Evolutionary conservation across 2,888 invertebrate species (phyloP), one percentile per base, ranked within the genome.

Genomic region (Morpho deidamia): DNA sequence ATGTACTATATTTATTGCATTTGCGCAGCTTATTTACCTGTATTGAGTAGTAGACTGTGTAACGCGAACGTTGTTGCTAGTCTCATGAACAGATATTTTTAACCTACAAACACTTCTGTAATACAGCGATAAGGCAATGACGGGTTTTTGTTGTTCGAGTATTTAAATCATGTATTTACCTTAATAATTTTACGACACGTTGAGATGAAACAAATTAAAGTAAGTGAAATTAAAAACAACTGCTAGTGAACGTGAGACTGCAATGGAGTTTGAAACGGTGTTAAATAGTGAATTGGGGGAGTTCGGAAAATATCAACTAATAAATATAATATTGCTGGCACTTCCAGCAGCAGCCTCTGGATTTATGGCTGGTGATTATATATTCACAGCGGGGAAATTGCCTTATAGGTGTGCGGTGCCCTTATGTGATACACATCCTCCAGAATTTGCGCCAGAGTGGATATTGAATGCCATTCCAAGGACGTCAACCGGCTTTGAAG

Each of bases 301-400:
- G 53, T 80, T 84, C 45, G 86, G 85, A 41, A 83, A 79, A 69
- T 86, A 75, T 60, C 86, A 86, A 68, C 51, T 79, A 1, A 62
- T 81, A 53, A 80, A 77, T 56, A 68, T 86, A 47, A 60, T 76
- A 48, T 61, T 86, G 37, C 50, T 81, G 48, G 69, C 76, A 32
- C 48, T 85, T 34, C 81, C 84, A 3, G 73, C 81, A 2, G 73
- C 76, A 8, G 68, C 77, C 23, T 80, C 81, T 46, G 86, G 79
- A 32, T 82, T 78, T 56, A 79, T 84, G 79, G 83, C 84, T 37
- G 81, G 77, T 35, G 86, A 86, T 54, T 86, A 85, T 51, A 73
- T 86, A 67, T 86, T 86, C 58, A 83, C 86, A 38, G 81, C 79
- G 10, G 82, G 79, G n/a, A 77, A 64, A 58, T 69, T 86, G 39